Conservation (phyloP, 2,113 vertebrate species). For the Corapipo altera region DNA sequence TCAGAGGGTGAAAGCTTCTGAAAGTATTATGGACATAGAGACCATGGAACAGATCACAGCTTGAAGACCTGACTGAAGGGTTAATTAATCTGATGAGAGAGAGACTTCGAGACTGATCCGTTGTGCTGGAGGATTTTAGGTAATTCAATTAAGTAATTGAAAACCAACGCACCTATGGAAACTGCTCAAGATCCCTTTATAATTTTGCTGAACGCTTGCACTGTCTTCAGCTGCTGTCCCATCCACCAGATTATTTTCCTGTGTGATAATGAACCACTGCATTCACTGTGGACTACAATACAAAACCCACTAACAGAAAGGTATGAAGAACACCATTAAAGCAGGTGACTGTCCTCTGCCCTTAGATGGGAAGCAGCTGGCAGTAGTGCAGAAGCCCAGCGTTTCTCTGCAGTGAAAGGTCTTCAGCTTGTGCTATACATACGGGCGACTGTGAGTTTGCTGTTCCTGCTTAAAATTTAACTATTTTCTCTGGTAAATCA, state of each 20-base stretch:
- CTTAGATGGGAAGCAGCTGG: not conserved
- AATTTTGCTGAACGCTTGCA: rapidly evolving
- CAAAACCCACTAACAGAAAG: not conserved
- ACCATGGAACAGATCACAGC: not conserved
- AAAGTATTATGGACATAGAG: not conserved
- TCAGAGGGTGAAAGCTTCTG: not conserved
- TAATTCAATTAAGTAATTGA: not conserved
- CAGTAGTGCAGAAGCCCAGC: not conserved
- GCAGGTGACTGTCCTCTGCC: not conserved
- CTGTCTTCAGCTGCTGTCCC: not conserved
- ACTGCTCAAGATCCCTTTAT: not conserved
- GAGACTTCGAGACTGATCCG: not conserved
- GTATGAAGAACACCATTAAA: not conserved
- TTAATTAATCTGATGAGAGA: not conserved
- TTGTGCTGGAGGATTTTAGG: not conserved
- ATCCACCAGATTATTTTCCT: not conserved
- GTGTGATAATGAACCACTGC: not conserved
- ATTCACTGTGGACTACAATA: not conserved
- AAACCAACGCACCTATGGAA: not conserved
- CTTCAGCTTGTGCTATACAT: not conserved
- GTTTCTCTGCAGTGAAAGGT: not conserved
- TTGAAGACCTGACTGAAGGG: not conserved
- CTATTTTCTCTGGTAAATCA: not conserved
- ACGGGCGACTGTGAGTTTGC: not conserved
- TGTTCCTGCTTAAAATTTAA: not conserved